A percentile compares a stretch with the other conserved stretches of the same genome.
phyloP scores from a whole-genome alignment of 2,888 invertebrate genomes.

The Anaspis maculata region DNA sequence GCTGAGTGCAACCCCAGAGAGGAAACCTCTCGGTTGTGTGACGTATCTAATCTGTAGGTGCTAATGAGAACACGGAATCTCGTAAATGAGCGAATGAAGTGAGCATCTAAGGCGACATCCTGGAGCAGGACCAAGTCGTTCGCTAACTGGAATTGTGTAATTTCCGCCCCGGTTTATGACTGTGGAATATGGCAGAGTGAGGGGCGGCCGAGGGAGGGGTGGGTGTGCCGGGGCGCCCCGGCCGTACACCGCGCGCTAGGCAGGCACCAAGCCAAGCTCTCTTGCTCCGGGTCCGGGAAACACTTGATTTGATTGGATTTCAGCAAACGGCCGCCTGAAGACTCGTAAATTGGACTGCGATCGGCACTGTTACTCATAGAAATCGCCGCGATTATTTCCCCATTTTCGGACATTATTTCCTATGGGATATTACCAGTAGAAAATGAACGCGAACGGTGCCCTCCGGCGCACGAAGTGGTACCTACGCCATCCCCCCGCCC shows the following conservation, averaged over 20 bases:
- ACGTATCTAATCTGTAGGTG: conserved; percentile 22
- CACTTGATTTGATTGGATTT: conserved; percentile 40
- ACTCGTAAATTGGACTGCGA: conserved; percentile 36
- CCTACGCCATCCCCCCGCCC: too few species aligned
- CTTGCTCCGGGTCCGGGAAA: too few species aligned
- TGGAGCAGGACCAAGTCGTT: conserved; percentile 31
- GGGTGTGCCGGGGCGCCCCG: too few species aligned
- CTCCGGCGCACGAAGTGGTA: too few species aligned
- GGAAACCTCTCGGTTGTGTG: too few species aligned
- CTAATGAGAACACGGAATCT: conserved; percentile 23
- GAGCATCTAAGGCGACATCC: conserved; percentile 26
- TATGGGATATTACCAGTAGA: conserved; percentile 19
- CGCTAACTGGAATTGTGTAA: conserved; percentile 36
- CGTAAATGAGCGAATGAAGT: conserved; percentile 27
- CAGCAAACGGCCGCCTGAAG: conserved; percentile 32
- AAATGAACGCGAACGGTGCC: too few species aligned
- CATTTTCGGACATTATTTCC: conserved; percentile 23
- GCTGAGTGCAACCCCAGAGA: too few species aligned
- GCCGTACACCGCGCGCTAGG: too few species aligned
- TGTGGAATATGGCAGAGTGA: conserved; percentile 31
- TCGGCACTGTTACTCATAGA: conserved; percentile 31
- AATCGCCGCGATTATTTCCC: conserved; percentile 29
- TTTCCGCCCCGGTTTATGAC: conserved; percentile 38
- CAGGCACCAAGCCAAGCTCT: conserved; percentile 24
- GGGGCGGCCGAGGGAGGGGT: too few species aligned